Percentiles rank a stretch among this genome's conserved stretches.
These are phyloP conservation scores for Caenorhabditis sulstoni DNA, from an alignment of 2,888 invertebrate species.

Conservation along the genomic window DNA sequence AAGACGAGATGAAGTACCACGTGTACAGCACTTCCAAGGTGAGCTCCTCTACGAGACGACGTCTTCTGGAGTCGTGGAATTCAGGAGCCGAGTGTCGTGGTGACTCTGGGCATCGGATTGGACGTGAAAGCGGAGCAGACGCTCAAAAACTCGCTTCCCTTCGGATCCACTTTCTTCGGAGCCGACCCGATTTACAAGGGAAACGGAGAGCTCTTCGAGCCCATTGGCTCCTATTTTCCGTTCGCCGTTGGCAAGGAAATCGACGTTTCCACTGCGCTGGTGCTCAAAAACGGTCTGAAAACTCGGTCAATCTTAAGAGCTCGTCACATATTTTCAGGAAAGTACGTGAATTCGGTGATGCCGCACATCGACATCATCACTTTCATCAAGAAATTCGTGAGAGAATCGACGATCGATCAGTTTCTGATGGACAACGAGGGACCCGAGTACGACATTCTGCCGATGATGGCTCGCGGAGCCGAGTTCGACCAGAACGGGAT, in stretches of 20 bases:
- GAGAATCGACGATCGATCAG: conserved; percentile 45
- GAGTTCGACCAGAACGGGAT: conserved; percentile 50
- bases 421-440: conserved; percentile 57
- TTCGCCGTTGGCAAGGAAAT: conserved; percentile 53
- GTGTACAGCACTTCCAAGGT: conserved; percentile 39
- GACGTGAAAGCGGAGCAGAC: conserved; percentile 49
- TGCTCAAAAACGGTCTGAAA: conserved; percentile 30
- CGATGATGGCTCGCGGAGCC: conserved; percentile 52
- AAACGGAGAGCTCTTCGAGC: conserved; percentile 48
- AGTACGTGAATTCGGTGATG: conserved; percentile 39
- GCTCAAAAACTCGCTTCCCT: conserved; percentile 29
- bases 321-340: conserved; percentile 29
- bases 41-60: background rate
- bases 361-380: conserved; percentile 59
- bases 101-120: conserved; percentile 44
- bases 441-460: conserved; percentile 53
- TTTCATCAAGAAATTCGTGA: conserved; percentile 54
- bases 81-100: conserved; percentile 24
- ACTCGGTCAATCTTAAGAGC: too few species aligned
- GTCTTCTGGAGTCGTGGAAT: background rate
- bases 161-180: conserved; percentile 32
- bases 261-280: conserved; percentile 38
- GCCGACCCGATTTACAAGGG: conserved; percentile 53
- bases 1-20: conserved; percentile 54
- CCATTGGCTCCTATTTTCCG: conserved; percentile 49